Evolutionary conservation across 2,797 vertebrate species (phyloP).

Genomic region (Pyrocephalus nanus): DNA sequence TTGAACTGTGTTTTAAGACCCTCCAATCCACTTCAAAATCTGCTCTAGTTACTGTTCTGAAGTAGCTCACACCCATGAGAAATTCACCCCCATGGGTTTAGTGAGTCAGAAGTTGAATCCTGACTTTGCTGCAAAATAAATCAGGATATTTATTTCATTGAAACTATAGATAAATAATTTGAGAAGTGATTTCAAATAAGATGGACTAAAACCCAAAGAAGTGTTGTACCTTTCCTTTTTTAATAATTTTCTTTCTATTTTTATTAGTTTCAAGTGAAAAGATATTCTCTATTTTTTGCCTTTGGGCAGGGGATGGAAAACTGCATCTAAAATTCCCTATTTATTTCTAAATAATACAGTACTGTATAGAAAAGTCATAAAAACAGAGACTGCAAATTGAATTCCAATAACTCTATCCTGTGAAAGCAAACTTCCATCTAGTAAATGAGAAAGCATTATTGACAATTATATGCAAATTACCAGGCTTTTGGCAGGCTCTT

Average conservation of each 20-base stretch:
- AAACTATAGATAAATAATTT: background rate
- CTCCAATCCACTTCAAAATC: background rate
- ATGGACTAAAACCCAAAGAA: background rate
- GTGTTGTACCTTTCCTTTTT: background rate
- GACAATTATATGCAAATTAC: constrained; percentile 70
- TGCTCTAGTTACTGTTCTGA: background rate
- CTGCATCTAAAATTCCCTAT: constrained; percentile 30
- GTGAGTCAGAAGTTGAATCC: background rate
- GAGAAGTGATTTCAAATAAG: background rate
- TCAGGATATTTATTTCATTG: background rate
- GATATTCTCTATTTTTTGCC: background rate
- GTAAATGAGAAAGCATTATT: constrained; percentile 64
- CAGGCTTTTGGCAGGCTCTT: constrained; percentile 60
- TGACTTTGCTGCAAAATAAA: background rate
- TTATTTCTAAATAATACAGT: constrained; percentile 59
- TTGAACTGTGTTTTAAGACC: background rate
- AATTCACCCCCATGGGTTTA: background rate
- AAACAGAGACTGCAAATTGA: constrained; percentile 62
- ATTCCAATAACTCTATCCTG: constrained; percentile 62
- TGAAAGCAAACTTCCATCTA: constrained; percentile 61
- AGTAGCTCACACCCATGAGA: background rate
- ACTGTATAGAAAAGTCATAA: constrained; percentile 61
- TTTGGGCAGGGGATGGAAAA: constrained; percentile 26
- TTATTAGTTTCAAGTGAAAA: constrained; percentile 20
- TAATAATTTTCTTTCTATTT: background rate